Base-by-base conservation (phyloP, 2,797 vertebrate genomes). In the Characodon lateralis region DNA sequence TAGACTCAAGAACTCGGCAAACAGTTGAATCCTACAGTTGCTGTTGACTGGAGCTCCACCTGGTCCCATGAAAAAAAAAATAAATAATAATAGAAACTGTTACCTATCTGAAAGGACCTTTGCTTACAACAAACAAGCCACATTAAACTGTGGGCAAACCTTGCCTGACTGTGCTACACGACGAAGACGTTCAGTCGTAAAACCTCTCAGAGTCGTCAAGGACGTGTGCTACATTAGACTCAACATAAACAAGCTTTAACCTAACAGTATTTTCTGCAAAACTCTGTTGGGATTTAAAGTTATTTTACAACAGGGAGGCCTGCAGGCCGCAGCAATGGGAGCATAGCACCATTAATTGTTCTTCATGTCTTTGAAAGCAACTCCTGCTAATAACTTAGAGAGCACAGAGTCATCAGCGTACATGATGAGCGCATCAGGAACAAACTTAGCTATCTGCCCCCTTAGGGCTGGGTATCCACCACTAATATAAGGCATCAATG, bases 141-240 rank as follows among this genome's bases (percentile, higher is more conserved):
- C 71, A 41, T 26, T 39, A 61, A 50, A 63, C 69, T 59, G 53
- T 46, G 31, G 6, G 56, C 59, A 46, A 83, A 66, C 81, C 75
- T 69, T 96, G 71, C 66, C 75, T 74, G 70, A 95, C 96, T 97
- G 96, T 93, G 95, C 96, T 96, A 79, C 85, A 72, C 75, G 66
- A 79, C 63, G 68, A 2, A 70, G 73, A 82, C 77, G 55, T 85
- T 71, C 85, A 43, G 71, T 71, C 85, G 82, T 92, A 95, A 94
- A 94, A 96, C 95, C 96, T 97, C 96, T 96, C 96, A 92, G 96
- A 98, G 97, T 96, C 96, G 77, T 78, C 96, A 97, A 97, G 96
- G 96, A 97, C 95, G 95, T 94, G 95, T 96, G 97, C 96, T 97
- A 96, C 96, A 97, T 96, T 96, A 96, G 95, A 97, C 96, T 96